These are phyloP conservation scores for Myrmecophaga tridactyla DNA, from an alignment of 2,113 vertebrate genomes.

Conservation along the genomic window DNA sequence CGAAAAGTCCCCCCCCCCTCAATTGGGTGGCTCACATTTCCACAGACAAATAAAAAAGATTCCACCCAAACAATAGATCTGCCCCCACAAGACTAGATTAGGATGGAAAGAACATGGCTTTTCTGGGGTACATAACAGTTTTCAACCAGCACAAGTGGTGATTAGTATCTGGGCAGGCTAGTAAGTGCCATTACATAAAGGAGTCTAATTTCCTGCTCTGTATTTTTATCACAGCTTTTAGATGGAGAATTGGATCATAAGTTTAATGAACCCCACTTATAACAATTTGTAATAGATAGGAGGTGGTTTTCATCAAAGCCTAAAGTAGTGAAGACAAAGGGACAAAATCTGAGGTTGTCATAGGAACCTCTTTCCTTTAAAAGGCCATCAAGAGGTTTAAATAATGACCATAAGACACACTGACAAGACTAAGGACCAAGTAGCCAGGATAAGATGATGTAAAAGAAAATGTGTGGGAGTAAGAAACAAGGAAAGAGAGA, in stretches of 20 bases:
- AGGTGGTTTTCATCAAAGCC: constrained; percentile 70
- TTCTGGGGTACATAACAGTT: too few relatives aligned
- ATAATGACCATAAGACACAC: constrained; percentile 37
- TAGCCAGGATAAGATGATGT: not conserved
- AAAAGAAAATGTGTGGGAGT: constrained; percentile 39
- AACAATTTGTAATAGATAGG: constrained; percentile 62
- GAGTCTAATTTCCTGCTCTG: constrained; percentile 66
- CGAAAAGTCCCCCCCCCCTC: too few relatives aligned
- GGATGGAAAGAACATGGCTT: too few relatives aligned
- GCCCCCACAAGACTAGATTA: too few relatives aligned
- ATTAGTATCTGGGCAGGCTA: constrained; percentile 29
- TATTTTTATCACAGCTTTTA: constrained; percentile 63
- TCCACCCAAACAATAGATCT: too few relatives aligned
- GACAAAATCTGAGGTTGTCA: constrained; percentile 71
- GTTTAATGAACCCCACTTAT: constrained; percentile 70
- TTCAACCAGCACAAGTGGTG: too few relatives aligned
- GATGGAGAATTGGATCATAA: constrained; percentile 60
- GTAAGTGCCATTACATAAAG: constrained; percentile 64
- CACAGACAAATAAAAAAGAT: too few relatives aligned
- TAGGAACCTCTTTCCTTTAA: constrained; percentile 63
- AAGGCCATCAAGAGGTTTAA: constrained; percentile 64
- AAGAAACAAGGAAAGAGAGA: constrained; percentile 19
- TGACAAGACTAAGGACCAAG: constrained; percentile 1
- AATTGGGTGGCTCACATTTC: too few relatives aligned
- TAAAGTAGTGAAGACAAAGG: constrained; percentile 70